Evolutionary conservation across 1,140 invertebrate genomes (phyloP), one percentile per base, ranked within the genome.

Genomic region (Acyrthosiphon pisum): DNA sequence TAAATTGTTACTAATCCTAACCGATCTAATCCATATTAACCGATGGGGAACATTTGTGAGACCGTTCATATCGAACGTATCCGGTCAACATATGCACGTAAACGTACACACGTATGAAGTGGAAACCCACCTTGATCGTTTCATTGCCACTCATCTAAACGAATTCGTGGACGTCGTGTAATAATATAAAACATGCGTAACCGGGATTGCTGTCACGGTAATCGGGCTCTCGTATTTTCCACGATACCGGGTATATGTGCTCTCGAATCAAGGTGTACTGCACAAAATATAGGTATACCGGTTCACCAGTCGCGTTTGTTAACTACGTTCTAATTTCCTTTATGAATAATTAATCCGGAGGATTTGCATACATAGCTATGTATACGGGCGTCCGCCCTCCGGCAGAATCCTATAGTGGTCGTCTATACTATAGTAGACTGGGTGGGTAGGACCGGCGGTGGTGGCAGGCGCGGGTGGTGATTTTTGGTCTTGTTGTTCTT

Each of bases 341-440:
- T 92, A 92, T 92, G 91, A 92, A 92, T 84, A 84, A 92, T 92
- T 91, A 91, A 91, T 91, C 68, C n/a, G 22, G 14, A n/a, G 46
- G 68, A 91, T 91, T 91, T 91, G 90, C 90, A 91, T 91, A 91
- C 56, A n/a, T n/a, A 76, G 60, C 35, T 30, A 91, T 60, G 37
- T 68, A 7, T 35, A 44, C 44, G n/a, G 18, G 41, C 44, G 48
- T 60, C 23, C 26, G 14, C 89, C 50, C 56, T 23, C 56, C 26
- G 84, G 84, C 41, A 44, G 44, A 86, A 86, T 46, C 44, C 84
- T 14, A 41, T 83, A 41, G 81, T 41, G 81, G 81, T 83, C n/a
- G 76, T 81, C 76, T 35, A 37, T 4, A 81, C 8, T 50, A 18
- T 11, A 6, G 35, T 3, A 41, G 41, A 41, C 41, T 11, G 23